These are phyloP conservation scores for Cinara cedri DNA, from an alignment of 2,888 invertebrate genomes.

Conservation along the genomic window DNA sequence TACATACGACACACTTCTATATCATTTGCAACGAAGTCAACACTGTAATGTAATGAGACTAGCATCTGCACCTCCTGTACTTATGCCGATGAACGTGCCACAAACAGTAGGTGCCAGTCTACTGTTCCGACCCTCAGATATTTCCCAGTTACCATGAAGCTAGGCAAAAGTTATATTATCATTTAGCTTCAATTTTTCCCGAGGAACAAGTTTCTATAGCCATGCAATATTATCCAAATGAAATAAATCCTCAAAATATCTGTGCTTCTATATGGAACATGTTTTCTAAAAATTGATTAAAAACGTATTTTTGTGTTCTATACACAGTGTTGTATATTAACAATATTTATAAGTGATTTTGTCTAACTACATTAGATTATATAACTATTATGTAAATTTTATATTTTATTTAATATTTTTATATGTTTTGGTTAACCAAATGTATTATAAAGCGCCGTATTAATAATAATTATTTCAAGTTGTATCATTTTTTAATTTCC, in stretches of 20 bases:
- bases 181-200: constrained; percentile 89
- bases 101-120: constrained; percentile 64
- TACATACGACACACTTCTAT: constrained; percentile 74
- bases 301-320: not conserved
- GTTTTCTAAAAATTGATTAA: constrained; percentile 60
- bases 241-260: constrained; percentile 86
- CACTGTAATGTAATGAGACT: constrained; percentile 71
- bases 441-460: constrained; percentile 2
- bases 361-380: constrained; percentile 53
- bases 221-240: constrained; percentile 86
- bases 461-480: constrained; percentile 23
- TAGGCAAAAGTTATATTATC: constrained; percentile 80
- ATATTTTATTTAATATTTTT: constrained; percentile 34
- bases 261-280: constrained; percentile 84
- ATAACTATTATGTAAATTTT: constrained; percentile 57
- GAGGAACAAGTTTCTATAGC: constrained; percentile 87
- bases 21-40: constrained; percentile 63
- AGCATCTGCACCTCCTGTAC: constrained; percentile 72
- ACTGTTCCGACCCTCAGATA: constrained; percentile 71
- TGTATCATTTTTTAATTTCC: not conserved
- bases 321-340: not conserved
- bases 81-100: constrained; percentile 61
- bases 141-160: constrained; percentile 68
- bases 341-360: constrained; percentile 31
- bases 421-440: constrained; percentile 39